Base-by-base conservation (phyloP, 2,888 invertebrate species). In the Muscina levida region DNA sequence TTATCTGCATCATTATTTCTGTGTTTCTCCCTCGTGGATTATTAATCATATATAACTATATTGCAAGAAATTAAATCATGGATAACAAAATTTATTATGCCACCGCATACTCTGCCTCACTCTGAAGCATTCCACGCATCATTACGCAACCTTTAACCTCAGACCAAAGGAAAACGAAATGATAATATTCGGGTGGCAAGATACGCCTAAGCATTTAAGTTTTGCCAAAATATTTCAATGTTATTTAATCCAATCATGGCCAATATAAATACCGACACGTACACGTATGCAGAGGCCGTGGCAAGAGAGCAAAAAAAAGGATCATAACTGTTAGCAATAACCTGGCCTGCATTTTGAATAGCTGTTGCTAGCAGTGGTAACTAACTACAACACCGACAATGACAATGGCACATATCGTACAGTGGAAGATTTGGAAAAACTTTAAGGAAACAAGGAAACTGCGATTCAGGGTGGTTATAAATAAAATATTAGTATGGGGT, bases 271-370 rank as follows among this genome's bases (percentile, higher is more conserved):
- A 57, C 66, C 66, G 31, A 39, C 72, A 79, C 79, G 79, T 72
- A 75, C 53, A n/a, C n/a, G n/a, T n/a, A n/a, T n/a, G n/a, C n/a
- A n/a, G n/a, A n/a, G n/a, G n/a, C n/a, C n/a, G n/a, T n/a, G 42
- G 26, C 66, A 59, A 15, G 37, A n/a, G 10, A 53, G 24, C 51
- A 75, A 15, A 56, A 65, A 26, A 68, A 75, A 65, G 56, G 15
- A 76, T 70, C 48, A 65, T 51, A 70, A 76, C 57, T 65, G 65
- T 70, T 72, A 80, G 70, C 56, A 72, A 68, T 17, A 76, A 76
- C 79, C 75, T 76, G 73, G 57, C 71, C 73, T 59, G 70, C 77
- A 80, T 80, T 59, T 73, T 67, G 75, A 79, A 71, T 62, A 71
- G 59, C 22, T n/a, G n/a, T n/a, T n/a, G n/a, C n/a, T n/a, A n/a